These are phyloP conservation scores for Brachymystax lenok DNA, from an alignment of 2,797 vertebrate genomes.

Conservation along the genomic window DNA sequence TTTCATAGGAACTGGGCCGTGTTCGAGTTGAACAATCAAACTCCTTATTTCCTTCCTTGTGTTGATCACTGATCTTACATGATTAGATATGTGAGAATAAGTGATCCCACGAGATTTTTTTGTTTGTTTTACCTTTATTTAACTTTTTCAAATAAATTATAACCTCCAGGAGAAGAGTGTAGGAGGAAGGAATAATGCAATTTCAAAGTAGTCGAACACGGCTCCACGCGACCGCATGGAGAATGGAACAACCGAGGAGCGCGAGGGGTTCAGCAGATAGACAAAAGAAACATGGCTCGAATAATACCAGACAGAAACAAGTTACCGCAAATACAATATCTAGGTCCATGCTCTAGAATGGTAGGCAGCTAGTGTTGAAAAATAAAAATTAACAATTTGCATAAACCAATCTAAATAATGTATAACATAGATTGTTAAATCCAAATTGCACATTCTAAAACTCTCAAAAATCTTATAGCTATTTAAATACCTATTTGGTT, in stretches of 20 bases:
- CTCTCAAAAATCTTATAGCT: neutral
- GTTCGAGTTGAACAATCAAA: too few species aligned
- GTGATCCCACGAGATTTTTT: neutral
- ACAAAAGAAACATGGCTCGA: constrained; percentile 51
- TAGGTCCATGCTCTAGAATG: neutral
- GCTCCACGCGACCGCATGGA: too few species aligned
- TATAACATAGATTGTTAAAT: neutral
- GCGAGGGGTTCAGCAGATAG: constrained; percentile 43
- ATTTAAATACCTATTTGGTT: neutral
- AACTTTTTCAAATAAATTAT: neutral
- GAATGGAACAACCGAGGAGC: constrained; percentile 12
- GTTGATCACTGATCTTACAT: neutral
- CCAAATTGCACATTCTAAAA: neutral
- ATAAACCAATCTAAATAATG: neutral
- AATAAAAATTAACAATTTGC: too few species aligned
- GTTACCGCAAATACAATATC: too few species aligned
- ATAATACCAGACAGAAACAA: neutral
- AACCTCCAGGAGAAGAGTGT: neutral
- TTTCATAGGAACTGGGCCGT: constrained; percentile 29
- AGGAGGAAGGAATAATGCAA: neutral
- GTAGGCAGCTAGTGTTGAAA: neutral
- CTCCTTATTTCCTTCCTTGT: neutral
- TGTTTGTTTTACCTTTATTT: too few species aligned
- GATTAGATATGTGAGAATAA: neutral
- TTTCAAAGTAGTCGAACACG: neutral